Base-by-base conservation (phyloP, 2,888 invertebrate species). In the Idaea biselata region DNA sequence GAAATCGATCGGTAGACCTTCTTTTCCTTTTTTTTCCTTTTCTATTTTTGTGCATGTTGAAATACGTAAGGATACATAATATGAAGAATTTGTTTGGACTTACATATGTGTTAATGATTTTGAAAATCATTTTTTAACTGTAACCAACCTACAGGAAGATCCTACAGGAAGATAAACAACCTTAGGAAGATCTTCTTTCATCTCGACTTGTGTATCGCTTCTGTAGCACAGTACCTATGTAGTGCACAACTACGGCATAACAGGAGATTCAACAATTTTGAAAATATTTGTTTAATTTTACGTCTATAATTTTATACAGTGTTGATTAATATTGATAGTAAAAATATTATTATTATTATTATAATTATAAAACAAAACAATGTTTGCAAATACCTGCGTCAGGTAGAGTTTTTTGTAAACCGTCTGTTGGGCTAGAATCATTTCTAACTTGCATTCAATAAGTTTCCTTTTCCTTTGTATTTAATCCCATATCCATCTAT, bases 1-100 rank as follows among this genome's bases (percentile, higher is more conserved):
- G 85, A 84, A 88, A 87, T 86, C 80, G 77, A 82, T 81, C 78
- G 76, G 80, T 44, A 44, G 44, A 44, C 44, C 14, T 44, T 44
- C 44, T 44, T 44, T 44, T 44, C 3, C 44, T 14, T 44, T 44
- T 44, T 44, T 44, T 44, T 44, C 8, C 14, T 85, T 87, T 87
- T 84, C 81, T 79, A 74, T 64, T 63, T 65, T 68, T 56, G 31
- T 58, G 66, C 71, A 69, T 72, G 71, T 72, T 71, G 71, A 14
- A 14, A 14, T 44, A 44, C 25, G 5, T 25, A 25, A 25, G 25
- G 25, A 25, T 25, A 44, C 44, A 44, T 44, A 44, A 44, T 14
- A 44, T 44, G 11, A 44, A 14, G 44, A 11, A 14, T 44, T 44
- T 6, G 44, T 32, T 32, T 8, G 25, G 25, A 25, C 25, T 25